Conservation (phyloP, 23 tunicate species). For the Halocynthia aurantium region DNA sequence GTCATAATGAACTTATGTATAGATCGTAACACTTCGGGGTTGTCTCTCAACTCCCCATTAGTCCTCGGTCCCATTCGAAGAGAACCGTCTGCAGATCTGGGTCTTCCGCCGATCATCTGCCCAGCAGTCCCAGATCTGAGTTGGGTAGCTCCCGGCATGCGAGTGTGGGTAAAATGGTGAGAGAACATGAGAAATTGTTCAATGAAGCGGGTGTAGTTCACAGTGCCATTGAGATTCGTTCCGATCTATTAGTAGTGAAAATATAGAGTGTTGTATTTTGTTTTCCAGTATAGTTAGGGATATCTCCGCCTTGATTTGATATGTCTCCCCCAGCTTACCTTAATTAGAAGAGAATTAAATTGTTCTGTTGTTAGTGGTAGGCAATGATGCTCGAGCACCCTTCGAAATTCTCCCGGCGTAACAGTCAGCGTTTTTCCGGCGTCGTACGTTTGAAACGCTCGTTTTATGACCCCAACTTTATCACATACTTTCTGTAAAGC, state of each 20-base stretch:
- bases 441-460: constrained; percentile 77
- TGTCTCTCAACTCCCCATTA: neutral
- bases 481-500: constrained; percentile 60
- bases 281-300: too few species aligned
- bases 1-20: constrained; percentile 11
- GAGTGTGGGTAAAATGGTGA: constrained; percentile 13
- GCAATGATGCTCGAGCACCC: constrained; percentile 73
- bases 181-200: constrained; percentile 28
- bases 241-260: constrained; percentile 32
- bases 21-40: neutral
- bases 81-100: constrained; percentile 14
- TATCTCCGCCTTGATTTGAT: too few species aligned
- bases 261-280: neutral
- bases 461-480: constrained; percentile 41
- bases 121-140: constrained; percentile 14
- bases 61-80: neutral
- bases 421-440: constrained; percentile 51
- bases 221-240: constrained; percentile 67
- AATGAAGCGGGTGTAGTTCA: constrained; percentile 58
- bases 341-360: constrained; percentile 43
- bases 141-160: constrained; percentile 9
- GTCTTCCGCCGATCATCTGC: constrained; percentile 4
- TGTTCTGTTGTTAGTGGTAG: constrained; percentile 79
- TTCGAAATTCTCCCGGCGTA: constrained; percentile 87
- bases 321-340: constrained; percentile 26